Evolutionary conservation across 30 jellyfish, hydroid and myxozoan genomes (phyloP).

Genomic region (Chrysaora quinquecirrha): DNA sequence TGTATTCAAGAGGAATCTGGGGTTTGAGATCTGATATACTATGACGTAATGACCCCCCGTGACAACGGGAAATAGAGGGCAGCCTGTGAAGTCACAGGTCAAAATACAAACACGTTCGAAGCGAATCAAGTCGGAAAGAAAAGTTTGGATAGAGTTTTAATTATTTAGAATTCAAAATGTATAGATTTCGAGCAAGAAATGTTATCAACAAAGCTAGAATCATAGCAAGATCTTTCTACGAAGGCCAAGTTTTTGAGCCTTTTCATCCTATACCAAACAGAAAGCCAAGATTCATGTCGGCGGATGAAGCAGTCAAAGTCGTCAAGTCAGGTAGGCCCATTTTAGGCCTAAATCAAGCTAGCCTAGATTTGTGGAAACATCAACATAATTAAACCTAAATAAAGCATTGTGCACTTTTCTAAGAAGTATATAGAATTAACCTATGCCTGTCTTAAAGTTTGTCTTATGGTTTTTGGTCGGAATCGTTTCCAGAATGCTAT

Average conservation of each 20-base stretch:
- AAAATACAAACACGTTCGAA: too few relatives aligned
- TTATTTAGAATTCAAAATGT: not conserved
- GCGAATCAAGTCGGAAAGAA: too few relatives aligned
- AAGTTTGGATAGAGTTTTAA: too few relatives aligned
- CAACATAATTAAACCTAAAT: not conserved
- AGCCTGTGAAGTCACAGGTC: too few relatives aligned
- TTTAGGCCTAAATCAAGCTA: not conserved
- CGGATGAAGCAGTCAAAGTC: constrained; percentile 71
- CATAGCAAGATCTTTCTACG: constrained; percentile 38
- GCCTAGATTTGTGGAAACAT: not conserved
- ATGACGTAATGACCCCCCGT: too few relatives aligned
- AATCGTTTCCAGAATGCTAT: not conserved
- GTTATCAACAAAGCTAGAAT: not conserved
- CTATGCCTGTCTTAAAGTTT: not conserved
- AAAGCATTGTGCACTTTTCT: too few relatives aligned
- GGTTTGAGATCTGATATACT: too few relatives aligned
- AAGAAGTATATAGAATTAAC: not conserved
- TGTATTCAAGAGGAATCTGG: too few relatives aligned
- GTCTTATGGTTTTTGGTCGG: not conserved
- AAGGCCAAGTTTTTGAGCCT: constrained; percentile 67
- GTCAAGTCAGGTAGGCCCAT: constrained; percentile 70
- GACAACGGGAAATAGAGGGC: too few relatives aligned
- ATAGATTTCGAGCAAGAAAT: not conserved
- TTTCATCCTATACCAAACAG: constrained; percentile 77
- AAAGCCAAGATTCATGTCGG: constrained; percentile 72